phyloP scores from a whole-genome alignment of 2,797 vertebrate genomes.

The Melopsittacus undulatus region DNA sequence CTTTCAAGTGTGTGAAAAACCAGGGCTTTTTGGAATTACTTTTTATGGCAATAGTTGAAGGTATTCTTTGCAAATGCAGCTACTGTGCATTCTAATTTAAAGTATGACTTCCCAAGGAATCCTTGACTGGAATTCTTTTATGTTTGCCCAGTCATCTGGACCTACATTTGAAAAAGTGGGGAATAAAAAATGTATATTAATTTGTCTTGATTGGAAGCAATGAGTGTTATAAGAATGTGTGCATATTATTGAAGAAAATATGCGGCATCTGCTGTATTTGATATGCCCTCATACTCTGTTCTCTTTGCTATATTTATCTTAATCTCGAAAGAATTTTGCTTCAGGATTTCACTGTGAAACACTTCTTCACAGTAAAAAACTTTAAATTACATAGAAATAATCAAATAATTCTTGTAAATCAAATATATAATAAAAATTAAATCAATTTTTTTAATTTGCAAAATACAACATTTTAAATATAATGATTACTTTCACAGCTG shows the following conservation, averaged over 20 bases:
- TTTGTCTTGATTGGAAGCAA: background rate
- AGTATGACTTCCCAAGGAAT: background rate
- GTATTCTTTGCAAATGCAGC: background rate
- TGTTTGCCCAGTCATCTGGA: background rate
- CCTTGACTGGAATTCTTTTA: background rate
- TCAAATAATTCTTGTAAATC: background rate
- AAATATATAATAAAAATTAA: background rate
- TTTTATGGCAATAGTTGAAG: background rate
- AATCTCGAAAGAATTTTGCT: background rate
- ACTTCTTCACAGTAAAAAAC: background rate
- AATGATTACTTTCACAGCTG: background rate
- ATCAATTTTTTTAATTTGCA: background rate
- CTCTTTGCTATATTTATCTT: slow-evolving; percentile 13
- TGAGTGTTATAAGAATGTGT: background rate
- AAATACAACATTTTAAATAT: background rate
- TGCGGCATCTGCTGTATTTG: background rate
- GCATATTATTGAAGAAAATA: background rate
- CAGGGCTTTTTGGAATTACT: background rate
- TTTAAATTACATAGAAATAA: background rate
- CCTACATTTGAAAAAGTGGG: background rate
- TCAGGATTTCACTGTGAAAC: background rate
- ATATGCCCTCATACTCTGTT: background rate
- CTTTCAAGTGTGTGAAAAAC: background rate
- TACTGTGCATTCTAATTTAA: background rate
- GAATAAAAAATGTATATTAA: background rate